Conservation (phyloP, 2,888 invertebrate genomes). For the Cosmia pyralina region DNA sequence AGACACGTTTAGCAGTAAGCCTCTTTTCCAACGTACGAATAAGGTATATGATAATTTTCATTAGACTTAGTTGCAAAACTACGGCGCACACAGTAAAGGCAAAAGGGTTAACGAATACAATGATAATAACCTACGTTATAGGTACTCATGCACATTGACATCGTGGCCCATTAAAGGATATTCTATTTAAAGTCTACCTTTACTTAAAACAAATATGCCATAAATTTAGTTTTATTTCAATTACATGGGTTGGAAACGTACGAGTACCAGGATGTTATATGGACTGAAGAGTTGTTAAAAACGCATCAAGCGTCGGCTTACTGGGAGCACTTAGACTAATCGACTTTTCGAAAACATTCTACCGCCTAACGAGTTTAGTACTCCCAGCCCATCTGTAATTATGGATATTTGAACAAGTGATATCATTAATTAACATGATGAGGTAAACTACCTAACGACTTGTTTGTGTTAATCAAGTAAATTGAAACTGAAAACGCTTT, state of each 20-base stretch:
- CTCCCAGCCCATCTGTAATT: conserved; percentile 58
- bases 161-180: conserved; percentile 45
- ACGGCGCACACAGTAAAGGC: conserved; percentile 55
- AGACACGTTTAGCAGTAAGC: conserved; percentile 18
- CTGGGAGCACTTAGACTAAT: conserved; percentile 70
- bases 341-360: conserved; percentile 64
- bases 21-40: conserved; percentile 38
- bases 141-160: conserved; percentile 60
- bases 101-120: conserved; percentile 67
- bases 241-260: conserved; percentile 62
- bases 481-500: neutral
- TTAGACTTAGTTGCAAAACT: conserved; percentile 64
- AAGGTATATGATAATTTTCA: conserved; percentile 62
- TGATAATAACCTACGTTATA: conserved; percentile 47
- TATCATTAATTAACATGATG: conserved; percentile 39
- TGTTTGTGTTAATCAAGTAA: conserved; percentile 20
- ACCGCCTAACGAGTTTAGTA: conserved; percentile 71
- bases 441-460: conserved; percentile 12
- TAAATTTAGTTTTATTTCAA: conserved; percentile 56
- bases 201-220: conserved; percentile 49
- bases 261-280: conserved; percentile 73
- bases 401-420: conserved; percentile 48
- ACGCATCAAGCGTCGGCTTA: conserved; percentile 73
- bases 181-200: conserved; percentile 49
- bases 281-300: conserved; percentile 77